Base-by-base conservation (phyloP, 1,140 invertebrate genomes). In the Cherax destructor region DNA sequence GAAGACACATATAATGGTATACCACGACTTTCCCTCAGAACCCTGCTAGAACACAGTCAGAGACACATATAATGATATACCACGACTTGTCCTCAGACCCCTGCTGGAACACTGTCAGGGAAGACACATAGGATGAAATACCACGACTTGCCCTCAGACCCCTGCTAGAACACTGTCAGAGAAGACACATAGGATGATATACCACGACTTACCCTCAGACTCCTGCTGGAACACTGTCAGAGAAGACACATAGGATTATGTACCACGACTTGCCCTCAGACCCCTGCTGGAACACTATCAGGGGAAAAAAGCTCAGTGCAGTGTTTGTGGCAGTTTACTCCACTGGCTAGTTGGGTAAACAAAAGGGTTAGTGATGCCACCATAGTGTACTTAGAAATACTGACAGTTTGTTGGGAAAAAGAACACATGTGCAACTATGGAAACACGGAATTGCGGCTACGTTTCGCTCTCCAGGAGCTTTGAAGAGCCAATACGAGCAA, bases 241-340 rank as follows among this genome's bases (percentile, higher is more conserved):
- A 81, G 13, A 59, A 80, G 6, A 50, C 7, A 24, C 21, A 13
- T 6, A 98, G 95, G 91, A 98, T 96, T 72, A 98, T 97, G 95
- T 97, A 98, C 97, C 97, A 98, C 47, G 97, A 97, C 92, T 96
- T 96, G n/a, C 97, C 97, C 94, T 97, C 97, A 94, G 98, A 97
- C 77, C 97, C 97, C 95, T 98, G 97, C 94, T 97, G 97, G 94
- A 98, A 98, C 93, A 98, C 97, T 18, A 5, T 47, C 9, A 80
- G 21, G 78, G 50, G 5, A 80, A 1, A 41, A 41, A 41, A 41
- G 30, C 30, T 41, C 30, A 41, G 30, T 0, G 30, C 2, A 41
- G 30, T 41, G 30, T 41, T 41, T 41, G 30, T 41, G 30, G n/a
- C n/a, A n/a, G n/a, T n/a, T n/a, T n/a, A n/a, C n/a, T n/a, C n/a